These are phyloP conservation scores for Eumerus sabulonum DNA, from an alignment of 2,888 invertebrate species.

Conservation along the genomic window DNA sequence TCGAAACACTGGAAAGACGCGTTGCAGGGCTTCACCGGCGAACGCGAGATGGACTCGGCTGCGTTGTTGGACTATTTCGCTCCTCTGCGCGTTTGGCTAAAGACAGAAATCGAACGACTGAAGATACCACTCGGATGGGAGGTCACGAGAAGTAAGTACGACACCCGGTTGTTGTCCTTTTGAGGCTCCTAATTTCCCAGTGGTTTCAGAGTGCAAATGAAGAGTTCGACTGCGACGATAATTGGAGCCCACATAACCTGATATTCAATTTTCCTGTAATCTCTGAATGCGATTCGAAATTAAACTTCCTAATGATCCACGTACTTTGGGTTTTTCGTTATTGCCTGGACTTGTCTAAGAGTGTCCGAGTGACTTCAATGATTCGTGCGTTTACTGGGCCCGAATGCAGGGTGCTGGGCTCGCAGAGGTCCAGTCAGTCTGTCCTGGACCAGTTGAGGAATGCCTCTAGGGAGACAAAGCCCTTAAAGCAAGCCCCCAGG, in stretches of 20 bases:
- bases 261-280: constrained; percentile 37
- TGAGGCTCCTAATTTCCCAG: not conserved
- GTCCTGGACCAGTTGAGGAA: too few species aligned
- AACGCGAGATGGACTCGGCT: constrained; percentile 86
- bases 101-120: constrained; percentile 84
- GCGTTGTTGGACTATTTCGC: constrained; percentile 89
- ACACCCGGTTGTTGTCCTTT: too few species aligned
- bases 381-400: too few species aligned
- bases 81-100: constrained; percentile 87
- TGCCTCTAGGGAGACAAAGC: too few species aligned
- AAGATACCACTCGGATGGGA: constrained; percentile 84
- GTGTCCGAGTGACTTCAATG: too few species aligned
- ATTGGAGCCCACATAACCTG: constrained; percentile 10
- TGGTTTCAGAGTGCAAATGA: constrained; percentile 49
- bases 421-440: too few species aligned
- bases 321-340: too few species aligned
- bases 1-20: constrained; percentile 90
- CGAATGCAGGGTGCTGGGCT: too few species aligned
- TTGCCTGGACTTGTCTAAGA: too few species aligned
- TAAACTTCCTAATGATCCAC: too few species aligned
- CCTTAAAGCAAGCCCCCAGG: too few species aligned
- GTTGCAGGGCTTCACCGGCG: constrained; percentile 89
- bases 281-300: constrained; percentile 3
- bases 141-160: constrained; percentile 74
- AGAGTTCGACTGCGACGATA: not conserved